Evolutionary conservation across 2,113 vertebrate genomes (phyloP), one percentile per base, ranked within the genome.

Genomic region (Megaptera novaeangliae): DNA sequence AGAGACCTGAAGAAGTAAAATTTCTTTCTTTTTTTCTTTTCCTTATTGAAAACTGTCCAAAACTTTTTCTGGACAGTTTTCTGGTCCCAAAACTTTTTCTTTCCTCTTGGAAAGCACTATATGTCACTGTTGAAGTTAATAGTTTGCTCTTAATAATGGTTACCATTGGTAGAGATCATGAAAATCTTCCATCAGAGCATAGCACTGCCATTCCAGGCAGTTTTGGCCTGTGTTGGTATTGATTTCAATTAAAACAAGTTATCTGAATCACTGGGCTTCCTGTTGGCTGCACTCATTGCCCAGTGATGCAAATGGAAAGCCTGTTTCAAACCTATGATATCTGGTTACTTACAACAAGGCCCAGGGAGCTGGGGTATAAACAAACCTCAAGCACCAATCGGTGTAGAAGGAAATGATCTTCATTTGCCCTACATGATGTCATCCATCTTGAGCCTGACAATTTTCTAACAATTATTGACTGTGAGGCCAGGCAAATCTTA

Each of bases 241-340:
- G 95, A 96, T 98, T 98, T 98, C 91, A 98, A 86, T 87, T 97
- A 95, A 89, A 98, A 94, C 29, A 96, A 36, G 96, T 98, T 95
- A 94, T 34, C 92, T 3, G 90, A 96, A 96, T 94, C 93, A 46
- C 92, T 81, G 87, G 66, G 41, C 89, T 98, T 98, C 90, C 98
- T 57, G 8, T 86, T 97, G 95, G 82, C 25, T n/a, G 31, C 61
- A 34, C 88, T 92, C 87, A 25, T 80, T 83, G 91, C 44, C 92
- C 7, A 4, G 2, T 41, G 87, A 96, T 97, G 94, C 61, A 90
- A 96, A 91, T 20, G 95, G 92, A 97, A 98, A 97, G 25, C 52
- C 61, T 0, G 0, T 95, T 94, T 96, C 59, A 92, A 95, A 94
- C 52, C 78, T 89, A 68, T 21, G 0, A 0, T 93, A 95, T 94